Percentiles rank a stretch among this genome's conserved stretches.
These are phyloP conservation scores for Drosophila willistoni DNA, from an alignment of 1,140 invertebrate genomes.

Conservation along the genomic window DNA sequence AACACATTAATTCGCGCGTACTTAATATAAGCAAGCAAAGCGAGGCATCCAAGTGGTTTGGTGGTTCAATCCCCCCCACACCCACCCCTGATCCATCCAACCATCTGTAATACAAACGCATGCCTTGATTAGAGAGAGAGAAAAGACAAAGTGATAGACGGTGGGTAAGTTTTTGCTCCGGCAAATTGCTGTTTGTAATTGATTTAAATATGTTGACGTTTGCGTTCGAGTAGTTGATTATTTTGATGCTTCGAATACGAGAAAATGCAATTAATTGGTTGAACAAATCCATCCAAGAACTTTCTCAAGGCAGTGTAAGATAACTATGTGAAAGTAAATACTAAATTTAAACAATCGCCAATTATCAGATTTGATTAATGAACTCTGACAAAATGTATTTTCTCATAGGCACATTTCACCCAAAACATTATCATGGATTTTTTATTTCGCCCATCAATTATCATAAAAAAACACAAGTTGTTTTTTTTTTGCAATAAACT, in stretches of 20 bases:
- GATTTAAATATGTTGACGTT: conserved; percentile 81
- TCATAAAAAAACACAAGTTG: conserved; percentile 55
- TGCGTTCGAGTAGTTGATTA: conserved; percentile 67
- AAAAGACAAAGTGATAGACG: conserved; percentile 4
- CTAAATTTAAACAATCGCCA: conserved; percentile 64
- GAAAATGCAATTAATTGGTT: conserved; percentile 14
- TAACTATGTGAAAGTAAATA: conserved; percentile 55
- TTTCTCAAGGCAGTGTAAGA: conserved; percentile 3
- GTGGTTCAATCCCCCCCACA: background rate
- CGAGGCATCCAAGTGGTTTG: conserved; percentile 24
- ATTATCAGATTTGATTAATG: conserved; percentile 77
- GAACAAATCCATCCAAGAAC: background rate
- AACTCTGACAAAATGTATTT: conserved; percentile 71
- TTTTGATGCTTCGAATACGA: conserved; percentile 22
- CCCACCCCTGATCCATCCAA: too few relatives aligned
- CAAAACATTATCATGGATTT: conserved; percentile 41
- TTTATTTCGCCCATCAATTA: conserved; percentile 65
- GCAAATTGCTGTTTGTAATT: conserved; percentile 80
- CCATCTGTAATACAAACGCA: conserved; percentile 80
- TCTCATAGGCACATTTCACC: conserved; percentile 71
- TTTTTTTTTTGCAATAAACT: conserved; percentile 75
- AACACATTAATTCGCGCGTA: conserved; percentile 80
- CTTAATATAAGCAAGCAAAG: conserved; percentile 63
- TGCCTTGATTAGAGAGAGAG: conserved; percentile 60
- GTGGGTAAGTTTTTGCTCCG: conserved; percentile 9